Evolutionary conservation across 1,140 invertebrate species (phyloP), one percentile per base, ranked within the genome.

Genomic region (Cyclina sinensis): DNA sequence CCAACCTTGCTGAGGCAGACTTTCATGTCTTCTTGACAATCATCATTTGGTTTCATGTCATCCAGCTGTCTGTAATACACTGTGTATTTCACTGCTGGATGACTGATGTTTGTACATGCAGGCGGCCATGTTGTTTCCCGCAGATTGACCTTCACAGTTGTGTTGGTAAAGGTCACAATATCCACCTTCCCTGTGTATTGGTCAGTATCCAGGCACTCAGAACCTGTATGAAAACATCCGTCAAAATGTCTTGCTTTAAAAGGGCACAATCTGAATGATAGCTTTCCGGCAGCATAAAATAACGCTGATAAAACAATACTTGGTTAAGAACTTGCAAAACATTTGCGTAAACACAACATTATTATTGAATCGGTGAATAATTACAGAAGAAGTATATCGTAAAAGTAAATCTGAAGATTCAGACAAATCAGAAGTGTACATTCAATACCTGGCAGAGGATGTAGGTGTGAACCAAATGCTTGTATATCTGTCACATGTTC

Each of bases 381-480:
- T n/a, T n/a, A n/a, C n/a, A n/a, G n/a, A n/a, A n/a, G n/a, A n/a
- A n/a, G n/a, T n/a, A n/a, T n/a, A n/a, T n/a, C n/a, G n/a, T n/a
- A n/a, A n/a, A n/a, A n/a, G n/a, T n/a, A n/a, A n/a, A n/a, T n/a
- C n/a, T n/a, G 43, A 16, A 46, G 43, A 46, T 7, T 16, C 7
- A 9, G 43, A 46, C 7, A 7, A 46, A 59, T 59, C n/a, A 12
- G 21, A 24, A 11, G 54, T n/a, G 54, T 59, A 70, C 2, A 32
- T n/a, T 27, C n/a, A n/a, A 62, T 90, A 96, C 95, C 95, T 39
- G 97, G 98, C 94, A 97, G 97, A 0, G 97, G 97, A 94, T 98
- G 98, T 30, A 97, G 95, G n/a, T 97, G 97, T 51, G 96, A 96
- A 24, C 98, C 97, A 88, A 97, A 96, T 0, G 97, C 97, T 92